phyloP scores from a whole-genome alignment of 2,888 invertebrate genomes.

The Drosophila leonis region DNA sequence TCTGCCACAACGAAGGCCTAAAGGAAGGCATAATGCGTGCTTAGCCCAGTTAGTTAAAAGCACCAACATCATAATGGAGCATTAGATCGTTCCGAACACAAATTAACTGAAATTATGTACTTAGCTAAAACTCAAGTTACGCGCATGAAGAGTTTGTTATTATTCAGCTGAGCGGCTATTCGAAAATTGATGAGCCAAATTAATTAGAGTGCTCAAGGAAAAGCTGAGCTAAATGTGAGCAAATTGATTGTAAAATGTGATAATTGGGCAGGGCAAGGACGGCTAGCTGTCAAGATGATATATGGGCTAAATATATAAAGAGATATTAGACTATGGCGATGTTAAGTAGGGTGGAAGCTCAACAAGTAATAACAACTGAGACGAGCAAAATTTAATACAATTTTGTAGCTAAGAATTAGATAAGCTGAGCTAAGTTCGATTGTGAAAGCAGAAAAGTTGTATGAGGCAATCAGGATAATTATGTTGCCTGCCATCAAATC shows the following conservation, averaged over 20 bases:
- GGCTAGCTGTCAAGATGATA: background rate
- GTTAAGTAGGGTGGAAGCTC: background rate
- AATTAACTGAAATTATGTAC: constrained; percentile 65
- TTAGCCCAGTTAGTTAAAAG: constrained; percentile 21
- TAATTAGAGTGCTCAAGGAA: constrained; percentile 53
- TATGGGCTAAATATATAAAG: background rate
- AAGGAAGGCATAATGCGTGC: constrained; percentile 1
- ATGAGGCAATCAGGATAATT: no score
- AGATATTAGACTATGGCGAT: background rate
- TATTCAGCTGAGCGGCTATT: constrained; percentile 45
- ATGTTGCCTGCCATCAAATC: no score
- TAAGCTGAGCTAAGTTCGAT: background rate
- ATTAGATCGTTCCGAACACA: constrained; percentile 40
- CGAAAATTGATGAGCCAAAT: constrained; percentile 66
- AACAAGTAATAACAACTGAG: background rate
- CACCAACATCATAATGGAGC: constrained; percentile 31
- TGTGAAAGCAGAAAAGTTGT: background rate
- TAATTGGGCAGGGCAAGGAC: background rate
- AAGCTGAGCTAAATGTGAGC: constrained; percentile 18
- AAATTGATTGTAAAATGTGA: constrained; percentile 29
- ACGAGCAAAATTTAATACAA: background rate
- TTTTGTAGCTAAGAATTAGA: background rate
- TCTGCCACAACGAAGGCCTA: constrained; percentile 13
- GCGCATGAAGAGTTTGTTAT: constrained; percentile 60
- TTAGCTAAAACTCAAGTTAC: constrained; percentile 30